Evolutionary conservation across 2,113 vertebrate species (phyloP).

Genomic region (Aepyceros melampus): DNA sequence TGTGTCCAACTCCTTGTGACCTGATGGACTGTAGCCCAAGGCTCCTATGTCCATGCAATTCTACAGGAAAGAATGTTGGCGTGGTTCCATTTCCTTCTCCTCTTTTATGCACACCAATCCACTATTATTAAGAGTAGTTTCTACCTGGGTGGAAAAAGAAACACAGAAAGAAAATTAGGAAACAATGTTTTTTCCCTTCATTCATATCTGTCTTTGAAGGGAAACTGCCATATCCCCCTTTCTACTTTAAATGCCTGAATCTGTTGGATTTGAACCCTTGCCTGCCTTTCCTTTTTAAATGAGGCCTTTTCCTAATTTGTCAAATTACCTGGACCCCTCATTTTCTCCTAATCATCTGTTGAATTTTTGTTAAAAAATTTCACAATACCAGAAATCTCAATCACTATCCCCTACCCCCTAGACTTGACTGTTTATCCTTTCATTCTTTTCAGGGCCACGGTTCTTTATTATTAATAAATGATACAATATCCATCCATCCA

Average conservation of each 20-base stretch:
- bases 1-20: neutral
- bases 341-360: neutral
- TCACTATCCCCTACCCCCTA: rapidly evolving
- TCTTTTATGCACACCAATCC: neutral
- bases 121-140: neutral
- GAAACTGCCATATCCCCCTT: neutral
- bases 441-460: neutral
- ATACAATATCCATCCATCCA: neutral
- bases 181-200: neutral
- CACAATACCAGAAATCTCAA: neutral
- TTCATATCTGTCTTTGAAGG: neutral
- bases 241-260: neutral
- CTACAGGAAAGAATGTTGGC: neutral
- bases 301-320: neutral
- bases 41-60: neutral
- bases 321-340: neutral
- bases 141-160: neutral
- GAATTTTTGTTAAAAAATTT: neutral
- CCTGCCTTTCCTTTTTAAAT: neutral
- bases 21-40: neutral
- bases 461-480: neutral
- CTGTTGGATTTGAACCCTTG: neutral
- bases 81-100: neutral
- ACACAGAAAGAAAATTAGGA: neutral
- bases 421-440: neutral